Base-by-base conservation (phyloP, 2,113 vertebrate genomes). In the Tricholaema leucomelas region DNA sequence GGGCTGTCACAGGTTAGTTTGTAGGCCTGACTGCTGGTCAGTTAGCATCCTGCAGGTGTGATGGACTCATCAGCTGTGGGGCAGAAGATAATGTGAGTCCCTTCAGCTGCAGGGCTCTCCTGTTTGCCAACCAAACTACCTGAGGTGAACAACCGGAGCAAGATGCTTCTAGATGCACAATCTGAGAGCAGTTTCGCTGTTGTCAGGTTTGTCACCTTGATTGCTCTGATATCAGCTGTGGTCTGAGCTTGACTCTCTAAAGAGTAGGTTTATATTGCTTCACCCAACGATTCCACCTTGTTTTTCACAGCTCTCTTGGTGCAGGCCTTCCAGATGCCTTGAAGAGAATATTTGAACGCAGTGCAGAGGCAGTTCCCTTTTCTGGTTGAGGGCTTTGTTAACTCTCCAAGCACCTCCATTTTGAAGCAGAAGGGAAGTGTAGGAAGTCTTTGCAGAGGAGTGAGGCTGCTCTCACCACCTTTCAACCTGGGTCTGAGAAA, bases 81-180 rank as follows among this genome's bases (percentile, higher is more conserved):
- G 67, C 80, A 36, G 8, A 52, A 60, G 15, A 27, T 52, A 6
- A 0, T 5, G 31, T 28, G 33, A 0, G 0, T 85, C 55, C 77
- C 85, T 77, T 75, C 52, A 71, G 58, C 14, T 55, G 63, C 36
- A n/a, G 38, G 52, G 64, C 35, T 31, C 90, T 67, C 20, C 38
- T 81, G 54, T 30, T 15, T 75, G 73, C 44, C 33, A 15, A 78
- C 28, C 63, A 20, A 88, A 4, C 52, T 52, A 12, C 52, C 31
- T 77, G 82, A 18, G 58, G 72, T 58, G 79, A 27, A 19, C 0
- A 10, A 15, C 16, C 16, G 15, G 63, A 90, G 73, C 14, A 17
- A 81, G 60, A 77, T 24, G 24, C 38, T 33, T 80, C 13, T 13
- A 11, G 35, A n/a, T 2, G 13, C 31, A 36, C 19, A 44, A 20